Base-by-base conservation (phyloP, 2,888 invertebrate species). In the Amphipoea oculea region DNA sequence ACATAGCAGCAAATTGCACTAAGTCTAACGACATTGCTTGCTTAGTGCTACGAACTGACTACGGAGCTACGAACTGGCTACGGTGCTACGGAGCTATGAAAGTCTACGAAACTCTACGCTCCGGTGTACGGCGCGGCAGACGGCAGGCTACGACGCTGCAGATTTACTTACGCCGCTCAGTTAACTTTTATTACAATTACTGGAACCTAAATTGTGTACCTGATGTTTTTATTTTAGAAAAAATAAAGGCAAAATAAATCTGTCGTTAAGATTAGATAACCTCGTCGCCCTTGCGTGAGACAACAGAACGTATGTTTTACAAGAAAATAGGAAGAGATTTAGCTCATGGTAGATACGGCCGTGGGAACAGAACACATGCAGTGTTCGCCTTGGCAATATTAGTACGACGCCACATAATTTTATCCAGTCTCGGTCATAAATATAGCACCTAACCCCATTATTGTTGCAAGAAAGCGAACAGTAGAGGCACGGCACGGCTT, bases 371-470 rank as follows among this genome's bases (percentile, higher is more conserved):
- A 77, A 90, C 94, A 93, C 92, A 91, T 92, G 94, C 90, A 85
- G 92, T 83, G 90, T 91, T 92, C 91, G 89, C 93, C 92, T 92
- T 90, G 88, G 93, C 90, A 91, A 94, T 94, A 94, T 95, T 93
- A 93, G 92, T 91, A 91, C 90, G 91, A 91, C 89, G 92, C 90
- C 92, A 94, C 93, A 94, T 95, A 94, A 94, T 94, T 94, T 94
- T 93, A 94, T 93, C 94, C 93, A 93, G 92, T 93, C 87, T 90
- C 82, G 91, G 88, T 87, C 92, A 92, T 95, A 94, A 95, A 95
- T 94, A 94, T 90, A 91, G 84, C 91, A 91, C 91, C 91, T 91
- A 89, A 91, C 90, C 89, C 92, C 92, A 91, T 94, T 94, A 93
- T 93, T 93, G 92, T 91, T 91, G 90, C 90, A 92, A 91, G 92